Base-by-base conservation (phyloP, 2,888 invertebrate species). In the Athalia circularis region DNA sequence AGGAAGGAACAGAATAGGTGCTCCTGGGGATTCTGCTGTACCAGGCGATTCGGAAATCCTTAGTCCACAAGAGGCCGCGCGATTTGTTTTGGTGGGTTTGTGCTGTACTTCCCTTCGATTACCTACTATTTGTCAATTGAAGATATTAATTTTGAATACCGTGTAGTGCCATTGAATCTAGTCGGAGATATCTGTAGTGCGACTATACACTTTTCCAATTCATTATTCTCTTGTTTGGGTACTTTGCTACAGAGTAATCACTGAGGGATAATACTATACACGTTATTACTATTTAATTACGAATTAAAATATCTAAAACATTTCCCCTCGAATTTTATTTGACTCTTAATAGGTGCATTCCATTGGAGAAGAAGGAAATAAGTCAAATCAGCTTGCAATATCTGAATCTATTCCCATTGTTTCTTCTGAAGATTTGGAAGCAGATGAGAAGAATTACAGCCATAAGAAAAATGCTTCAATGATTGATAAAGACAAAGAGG, bases 391-490 rank as follows among this genome's bases (percentile, higher is more conserved):
- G 79, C 90, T 93, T 82, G 91, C 92, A 78, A 92, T 93, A 77
- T 91, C 90, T 79, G 95, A 96, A 80, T 92, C 94, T 1, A 87
- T 96, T 81, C 94, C 95, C 1, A 91, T 96, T 3, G 93, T 95
- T 80, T 93, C 95, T 0, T 92, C 94, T 79, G 94, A 95, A 43
- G 95, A 95, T 72, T 94, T 83, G 61, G 86, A 85, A 57, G 79
- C 81, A 0, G 87, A 86, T 50, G 88, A 88, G 3, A 87, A 86
- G 80, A 84, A 65, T 59, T 48, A 64, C 3, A 13, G 79, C 13
- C 81, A 84, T n/a, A 90, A 88, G 79, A 85, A 83, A 50, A 81
- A 78, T 5, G 15, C 75, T 2, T 85, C 88, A 87, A 80, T 81
- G 0, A 54, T 74, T 0, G 90, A 90, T 3, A 88, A 86, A 62